These are phyloP conservation scores for Drosophila dunni DNA, from an alignment of 1,140 invertebrate genomes.

Conservation along the genomic window DNA sequence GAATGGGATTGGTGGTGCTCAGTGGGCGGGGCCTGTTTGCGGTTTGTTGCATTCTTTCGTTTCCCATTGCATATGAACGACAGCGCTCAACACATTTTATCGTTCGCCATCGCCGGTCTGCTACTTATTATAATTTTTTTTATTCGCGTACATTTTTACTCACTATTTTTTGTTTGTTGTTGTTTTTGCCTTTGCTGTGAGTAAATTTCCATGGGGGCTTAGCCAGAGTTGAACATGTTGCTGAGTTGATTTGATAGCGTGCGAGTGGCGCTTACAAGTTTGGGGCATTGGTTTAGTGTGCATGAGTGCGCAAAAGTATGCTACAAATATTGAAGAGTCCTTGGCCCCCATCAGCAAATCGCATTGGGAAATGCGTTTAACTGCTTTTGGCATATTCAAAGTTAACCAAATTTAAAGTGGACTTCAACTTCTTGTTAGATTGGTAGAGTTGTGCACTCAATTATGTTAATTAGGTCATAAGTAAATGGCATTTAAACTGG, in stretches of 20 bases:
- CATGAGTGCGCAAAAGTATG: slow-evolving; percentile 45
- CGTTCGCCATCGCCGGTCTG: slow-evolving; percentile 52
- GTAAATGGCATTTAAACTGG: too few species aligned
- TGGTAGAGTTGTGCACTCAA: not conserved
- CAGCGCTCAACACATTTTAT: slow-evolving; percentile 78
- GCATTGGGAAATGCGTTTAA: slow-evolving; percentile 33
- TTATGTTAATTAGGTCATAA: not conserved
- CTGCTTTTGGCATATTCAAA: not conserved
- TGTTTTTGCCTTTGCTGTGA: slow-evolving; percentile 30
- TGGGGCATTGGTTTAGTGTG: slow-evolving; percentile 47
- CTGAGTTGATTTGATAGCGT: slow-evolving; percentile 64
- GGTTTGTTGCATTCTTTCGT: slow-evolving; percentile 72
- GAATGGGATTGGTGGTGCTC: not conserved
- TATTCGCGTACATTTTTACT: slow-evolving; percentile 7
- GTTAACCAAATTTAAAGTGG: not conserved
- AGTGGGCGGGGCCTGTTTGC: slow-evolving; percentile 29
- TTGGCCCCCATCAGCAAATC: not conserved
- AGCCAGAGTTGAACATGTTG: slow-evolving; percentile 44
- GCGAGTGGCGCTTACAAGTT: slow-evolving; percentile 39
- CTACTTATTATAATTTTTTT: slow-evolving; percentile 72
- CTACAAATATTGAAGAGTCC: slow-evolving; percentile 29
- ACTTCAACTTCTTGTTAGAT: not conserved
- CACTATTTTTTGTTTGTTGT: slow-evolving; percentile 21
- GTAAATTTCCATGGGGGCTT: slow-evolving; percentile 76
- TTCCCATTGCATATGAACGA: slow-evolving; percentile 72